Evolutionary conservation across 2,113 vertebrate species (phyloP).

Genomic region (Synchiropus splendidus): DNA sequence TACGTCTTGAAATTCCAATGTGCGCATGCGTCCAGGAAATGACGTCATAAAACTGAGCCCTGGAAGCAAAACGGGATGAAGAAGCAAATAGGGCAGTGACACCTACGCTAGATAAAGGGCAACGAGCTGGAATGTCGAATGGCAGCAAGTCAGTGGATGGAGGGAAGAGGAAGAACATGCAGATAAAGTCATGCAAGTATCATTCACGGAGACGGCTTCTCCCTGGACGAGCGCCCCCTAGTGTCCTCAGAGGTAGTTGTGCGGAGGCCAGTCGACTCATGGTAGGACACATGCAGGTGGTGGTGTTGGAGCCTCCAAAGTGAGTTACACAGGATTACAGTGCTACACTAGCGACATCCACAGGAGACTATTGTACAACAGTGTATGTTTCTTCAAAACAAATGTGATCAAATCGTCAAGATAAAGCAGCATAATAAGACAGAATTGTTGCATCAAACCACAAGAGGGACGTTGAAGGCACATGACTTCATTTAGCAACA

Average conservation of each 20-base stretch:
- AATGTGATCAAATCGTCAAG: too few relatives aligned
- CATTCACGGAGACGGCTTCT: constrained; percentile 49
- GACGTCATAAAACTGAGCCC: too few relatives aligned
- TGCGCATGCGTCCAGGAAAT: too few relatives aligned
- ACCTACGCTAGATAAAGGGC: constrained; percentile 38
- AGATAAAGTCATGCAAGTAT: constrained; percentile 62
- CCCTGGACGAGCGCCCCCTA: constrained; percentile 51
- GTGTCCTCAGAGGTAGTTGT: constrained; percentile 62
- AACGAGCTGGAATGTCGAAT: constrained; percentile 58
- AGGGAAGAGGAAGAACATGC: constrained; percentile 52
- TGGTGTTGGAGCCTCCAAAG: constrained; percentile 16
- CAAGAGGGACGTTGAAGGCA: too few relatives aligned
- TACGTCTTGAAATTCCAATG: too few relatives aligned
- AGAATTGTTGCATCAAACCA: too few relatives aligned
- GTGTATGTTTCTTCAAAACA: too few relatives aligned
- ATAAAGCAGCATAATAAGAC: too few relatives aligned
- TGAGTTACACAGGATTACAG: neutral
- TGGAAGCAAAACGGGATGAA: too few relatives aligned
- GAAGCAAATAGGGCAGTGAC: too few relatives aligned
- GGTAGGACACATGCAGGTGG: constrained; percentile 14
- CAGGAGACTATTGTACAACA: too few relatives aligned
- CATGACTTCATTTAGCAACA: too few relatives aligned
- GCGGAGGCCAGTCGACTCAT: constrained; percentile 51
- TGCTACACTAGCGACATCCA: neutral
- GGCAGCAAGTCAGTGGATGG: constrained; percentile 51